These are phyloP conservation scores for Intellagama lesueurii DNA, from an alignment of 2,797 vertebrate species.

Conservation along the genomic window DNA sequence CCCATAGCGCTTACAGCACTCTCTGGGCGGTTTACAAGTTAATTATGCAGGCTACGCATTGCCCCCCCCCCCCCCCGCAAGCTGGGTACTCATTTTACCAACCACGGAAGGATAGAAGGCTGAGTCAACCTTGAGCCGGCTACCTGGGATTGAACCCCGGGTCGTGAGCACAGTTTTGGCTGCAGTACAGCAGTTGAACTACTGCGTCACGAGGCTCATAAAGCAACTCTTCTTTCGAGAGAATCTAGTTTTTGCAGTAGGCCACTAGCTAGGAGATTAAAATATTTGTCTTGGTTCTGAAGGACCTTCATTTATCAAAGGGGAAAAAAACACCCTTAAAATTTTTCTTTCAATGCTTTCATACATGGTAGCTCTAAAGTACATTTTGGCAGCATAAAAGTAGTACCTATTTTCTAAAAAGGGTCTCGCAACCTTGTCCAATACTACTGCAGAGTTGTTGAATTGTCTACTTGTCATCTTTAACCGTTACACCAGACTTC, in stretches of 20 bases:
- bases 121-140: too few species aligned
- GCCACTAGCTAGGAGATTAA: background rate
- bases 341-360: background rate
- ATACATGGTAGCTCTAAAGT: background rate
- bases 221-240: background rate
- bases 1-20: too few species aligned
- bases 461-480: background rate
- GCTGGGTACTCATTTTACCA: too few species aligned
- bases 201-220: too few species aligned
- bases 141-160: too few species aligned
- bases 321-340: background rate
- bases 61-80: too few species aligned
- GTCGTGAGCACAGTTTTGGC: too few species aligned
- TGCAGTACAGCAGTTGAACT: too few species aligned
- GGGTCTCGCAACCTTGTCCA: background rate
- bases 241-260: background rate
- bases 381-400: background rate
- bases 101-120: too few species aligned
- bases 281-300: background rate
- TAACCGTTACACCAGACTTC: constrained; percentile 9
- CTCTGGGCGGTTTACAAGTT: too few species aligned
- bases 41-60: too few species aligned
- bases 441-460: background rate
- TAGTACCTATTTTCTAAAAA: background rate
- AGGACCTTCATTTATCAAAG: background rate